phyloP scores from a whole-genome alignment of 2,888 invertebrate species.

The Erebia palarica region DNA sequence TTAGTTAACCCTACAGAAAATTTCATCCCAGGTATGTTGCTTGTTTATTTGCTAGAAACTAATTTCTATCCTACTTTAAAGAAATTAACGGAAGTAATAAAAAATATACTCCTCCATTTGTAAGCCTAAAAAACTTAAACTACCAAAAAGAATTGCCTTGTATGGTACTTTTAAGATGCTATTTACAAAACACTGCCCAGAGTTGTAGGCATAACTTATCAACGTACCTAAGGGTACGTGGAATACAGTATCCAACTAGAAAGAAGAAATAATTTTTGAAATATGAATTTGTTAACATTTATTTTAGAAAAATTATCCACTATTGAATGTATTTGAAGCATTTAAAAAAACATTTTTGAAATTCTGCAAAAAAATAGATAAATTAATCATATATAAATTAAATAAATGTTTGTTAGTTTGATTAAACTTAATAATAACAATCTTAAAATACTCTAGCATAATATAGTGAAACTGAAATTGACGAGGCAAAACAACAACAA shows the following conservation, averaged over 20 bases:
- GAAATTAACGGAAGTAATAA: not conserved
- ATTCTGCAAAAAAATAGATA: not conserved
- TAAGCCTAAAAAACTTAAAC: not conserved
- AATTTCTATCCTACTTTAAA: not conserved
- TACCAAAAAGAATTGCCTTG: not conserved
- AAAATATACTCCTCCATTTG: not conserved
- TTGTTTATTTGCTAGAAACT: too few relatives aligned
- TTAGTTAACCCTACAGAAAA: too few relatives aligned
- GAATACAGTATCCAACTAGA: not conserved
- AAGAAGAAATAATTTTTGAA: not conserved
- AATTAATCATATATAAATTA: too few relatives aligned
- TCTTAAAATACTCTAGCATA: too few relatives aligned
- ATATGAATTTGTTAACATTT: not conserved
- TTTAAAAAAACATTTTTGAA: not conserved
- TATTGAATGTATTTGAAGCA: not conserved
- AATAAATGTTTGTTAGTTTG: too few relatives aligned
- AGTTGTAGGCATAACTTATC: not conserved
- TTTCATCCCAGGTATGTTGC: too few relatives aligned
- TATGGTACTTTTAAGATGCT: not conserved
- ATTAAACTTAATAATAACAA: too few relatives aligned
- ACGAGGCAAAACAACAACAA: not conserved
- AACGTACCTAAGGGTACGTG: not conserved
- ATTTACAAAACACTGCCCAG: slow-evolving; percentile 12
- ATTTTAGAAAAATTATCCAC: too few relatives aligned
- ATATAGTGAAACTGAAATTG: not conserved